Base-by-base conservation (phyloP, 2,888 invertebrate species). In the Sphecodes monilicornis region DNA sequence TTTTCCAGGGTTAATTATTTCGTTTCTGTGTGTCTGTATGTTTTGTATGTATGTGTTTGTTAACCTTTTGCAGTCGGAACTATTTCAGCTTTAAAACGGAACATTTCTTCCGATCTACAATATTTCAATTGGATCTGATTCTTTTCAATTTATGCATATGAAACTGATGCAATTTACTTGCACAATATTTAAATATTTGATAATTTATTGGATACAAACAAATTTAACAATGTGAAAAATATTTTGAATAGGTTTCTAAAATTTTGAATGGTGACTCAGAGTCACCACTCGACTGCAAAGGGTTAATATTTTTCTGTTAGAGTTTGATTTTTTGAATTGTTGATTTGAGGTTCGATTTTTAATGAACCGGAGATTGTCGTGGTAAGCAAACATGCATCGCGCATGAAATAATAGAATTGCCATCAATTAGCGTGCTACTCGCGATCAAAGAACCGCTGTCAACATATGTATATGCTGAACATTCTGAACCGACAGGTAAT, bases 371-470 rank as follows among this genome's bases (percentile, higher is more conserved):
- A 26, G n/a, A 11, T 54, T 3, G 18, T 5, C 54, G 10, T 54
- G 26, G 26, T 16, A 26, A 72, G 68, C 71, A 57, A 32, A 46
- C 39, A 46, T 71, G 66, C 70, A 66, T 72, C 13, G 11, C 0
- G 16, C 1, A 32, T 36, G n/a, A n/a, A 29, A 57, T 26, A 50
- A 72, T 78, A 70, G 54, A 74, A 73, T n/a, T n/a, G 26, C 41
- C 60, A 36, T 26, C 68, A 73, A 79, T 84, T 84, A 84, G 22
- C 6, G 22, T 13, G 6, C 29, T 64, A 18, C 72, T 73, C 73
- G 26, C 41, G 66, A 74, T 71, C 76, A 77, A 80, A 60, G 74
- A 66, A 76, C 57, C 39, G 71, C 39, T 70, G 70, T 77, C 80
- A 80, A 74, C 29, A 71, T 50, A 60, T n/a, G n/a, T n/a, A n/a